phyloP scores from a whole-genome alignment of 2,888 invertebrate genomes.

The Mesorhabditis belari region DNA sequence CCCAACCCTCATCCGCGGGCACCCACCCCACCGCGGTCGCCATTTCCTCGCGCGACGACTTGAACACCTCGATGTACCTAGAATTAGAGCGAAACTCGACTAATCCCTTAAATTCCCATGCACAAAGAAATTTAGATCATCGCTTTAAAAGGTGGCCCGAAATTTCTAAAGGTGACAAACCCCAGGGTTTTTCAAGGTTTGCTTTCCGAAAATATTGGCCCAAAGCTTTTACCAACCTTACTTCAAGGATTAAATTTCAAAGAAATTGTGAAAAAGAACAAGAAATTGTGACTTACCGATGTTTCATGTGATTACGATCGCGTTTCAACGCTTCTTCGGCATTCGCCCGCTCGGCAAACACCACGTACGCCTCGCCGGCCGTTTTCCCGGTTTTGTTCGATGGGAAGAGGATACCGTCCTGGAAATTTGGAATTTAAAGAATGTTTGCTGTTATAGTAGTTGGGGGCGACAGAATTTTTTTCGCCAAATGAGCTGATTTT shows the following conservation, averaged over 20 bases:
- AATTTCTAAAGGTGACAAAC: too few species aligned
- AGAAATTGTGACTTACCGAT: too few species aligned
- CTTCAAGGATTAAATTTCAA: too few species aligned
- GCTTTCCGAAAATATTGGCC: too few species aligned
- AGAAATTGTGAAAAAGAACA: too few species aligned
- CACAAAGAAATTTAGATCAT: neutral
- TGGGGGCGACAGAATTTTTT: too few species aligned
- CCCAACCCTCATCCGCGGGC: slow-evolving; percentile 1
- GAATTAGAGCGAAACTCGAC: neutral
- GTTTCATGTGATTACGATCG: slow-evolving; percentile 26
- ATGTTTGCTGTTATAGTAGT: too few species aligned
- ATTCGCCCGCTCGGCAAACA: slow-evolving; percentile 17
- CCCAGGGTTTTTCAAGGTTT: too few species aligned
- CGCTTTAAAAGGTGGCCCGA: neutral
- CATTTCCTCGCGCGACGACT: slow-evolving; percentile 17
- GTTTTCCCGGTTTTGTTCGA: slow-evolving; percentile 10
- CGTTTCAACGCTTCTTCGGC: slow-evolving; percentile 16
- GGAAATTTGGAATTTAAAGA: neutral
- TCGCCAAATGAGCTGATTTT: too few species aligned
- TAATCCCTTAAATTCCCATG: neutral
- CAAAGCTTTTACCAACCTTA: too few species aligned
- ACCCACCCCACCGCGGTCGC: slow-evolving; percentile 11
- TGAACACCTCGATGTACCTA: slow-evolving; percentile 31
- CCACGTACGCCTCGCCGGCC: slow-evolving; percentile 20
- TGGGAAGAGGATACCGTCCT: slow-evolving; percentile 26